Evolutionary conservation across 2,888 invertebrate genomes (phyloP), one percentile per base, ranked within the genome.

Genomic region (Macrosoma leucophasiata): DNA sequence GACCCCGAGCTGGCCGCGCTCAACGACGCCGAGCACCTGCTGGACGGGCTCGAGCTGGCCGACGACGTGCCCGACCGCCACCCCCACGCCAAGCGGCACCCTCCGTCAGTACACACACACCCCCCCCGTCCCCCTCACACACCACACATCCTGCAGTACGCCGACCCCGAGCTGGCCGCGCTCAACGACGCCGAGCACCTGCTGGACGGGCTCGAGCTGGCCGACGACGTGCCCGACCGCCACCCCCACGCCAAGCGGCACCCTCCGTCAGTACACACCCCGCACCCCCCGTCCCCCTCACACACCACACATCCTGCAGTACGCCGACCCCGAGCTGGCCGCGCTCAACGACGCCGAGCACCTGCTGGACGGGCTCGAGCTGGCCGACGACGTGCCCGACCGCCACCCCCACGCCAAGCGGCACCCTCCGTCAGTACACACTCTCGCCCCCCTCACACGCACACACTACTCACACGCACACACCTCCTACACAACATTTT

Each of bases 301-400:
- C n/a, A n/a, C n/a, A n/a, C n/a, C n/a, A n/a, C n/a, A 97, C 70
- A 96, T 97, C 56, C 76, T 97, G 43, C 96, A 96, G 71, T 97
- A 97, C 69, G 96, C 96, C 0, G 97, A 97, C 84, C 95, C 97
- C 0, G 96, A 96, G 72, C 79, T 96, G 30, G 95, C 95, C 48
- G 90, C 91, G 39, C 87, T 93, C 50, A 87, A 91, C 41, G 90
- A 90, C 36, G 92, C 92, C 1, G 94, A 94, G 17, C 95, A 94
- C 59, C 93, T 96, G 48, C 87, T 97, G 33, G 95, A 95, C 63
- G 91, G 92, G 36, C 79, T 95, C 30, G 95, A 95, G 65, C 84
- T 94, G 40, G 93, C 93, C 41, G 92, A 93, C 48, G 90, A 90
- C 27, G 87, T 90, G 44, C 88, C 90, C 19, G 91, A 91, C 48